Percentiles rank a stretch among this genome's conserved stretches.
These are phyloP conservation scores for Sciurus carolinensis DNA, from an alignment of 2,797 vertebrate genomes.

Conservation along the genomic window DNA sequence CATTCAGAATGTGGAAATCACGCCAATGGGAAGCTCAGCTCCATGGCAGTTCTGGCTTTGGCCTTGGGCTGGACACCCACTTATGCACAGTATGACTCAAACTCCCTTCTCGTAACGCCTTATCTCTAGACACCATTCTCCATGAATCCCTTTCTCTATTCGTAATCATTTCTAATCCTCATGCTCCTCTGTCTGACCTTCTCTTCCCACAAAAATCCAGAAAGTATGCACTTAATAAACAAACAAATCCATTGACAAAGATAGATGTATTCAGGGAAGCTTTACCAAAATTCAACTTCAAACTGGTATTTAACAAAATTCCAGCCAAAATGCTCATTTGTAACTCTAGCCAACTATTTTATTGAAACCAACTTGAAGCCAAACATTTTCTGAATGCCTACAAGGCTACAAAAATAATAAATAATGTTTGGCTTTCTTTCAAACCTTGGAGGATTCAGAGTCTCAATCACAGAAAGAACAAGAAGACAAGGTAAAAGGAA, in stretches of 20 bases:
- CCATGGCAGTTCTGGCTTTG: conserved; percentile 75
- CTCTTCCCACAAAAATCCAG: conserved; percentile 76
- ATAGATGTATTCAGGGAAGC: conserved; percentile 77
- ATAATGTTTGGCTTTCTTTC: conserved; percentile 74
- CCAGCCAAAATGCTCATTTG: conserved; percentile 82
- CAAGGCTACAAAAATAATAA: conserved; percentile 80
- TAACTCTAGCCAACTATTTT: conserved; percentile 81
- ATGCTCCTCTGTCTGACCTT: conserved; percentile 73
- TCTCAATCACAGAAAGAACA: conserved; percentile 49
- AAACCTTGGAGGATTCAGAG: conserved; percentile 64
- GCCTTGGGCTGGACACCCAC: conserved; percentile 55
- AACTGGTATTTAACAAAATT: conserved; percentile 82
- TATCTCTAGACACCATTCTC: conserved; percentile 77
- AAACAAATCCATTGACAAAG: conserved; percentile 80
- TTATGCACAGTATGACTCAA: conserved; percentile 77
- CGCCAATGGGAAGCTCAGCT: conserved; percentile 64
- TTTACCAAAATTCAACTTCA: conserved; percentile 81
- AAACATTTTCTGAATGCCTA: conserved; percentile 82
- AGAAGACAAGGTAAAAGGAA: conserved; percentile 63
- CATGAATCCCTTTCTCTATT: conserved; percentile 77
- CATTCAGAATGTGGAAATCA: conserved; percentile 74
- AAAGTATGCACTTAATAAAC: conserved; percentile 75
- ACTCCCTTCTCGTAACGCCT: conserved; percentile 66
- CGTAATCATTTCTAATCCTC: conserved; percentile 74
- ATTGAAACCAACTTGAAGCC: conserved; percentile 77